Evolutionary conservation across 2,888 invertebrate species (phyloP).

Genomic region (Epistrophe eligans): DNA sequence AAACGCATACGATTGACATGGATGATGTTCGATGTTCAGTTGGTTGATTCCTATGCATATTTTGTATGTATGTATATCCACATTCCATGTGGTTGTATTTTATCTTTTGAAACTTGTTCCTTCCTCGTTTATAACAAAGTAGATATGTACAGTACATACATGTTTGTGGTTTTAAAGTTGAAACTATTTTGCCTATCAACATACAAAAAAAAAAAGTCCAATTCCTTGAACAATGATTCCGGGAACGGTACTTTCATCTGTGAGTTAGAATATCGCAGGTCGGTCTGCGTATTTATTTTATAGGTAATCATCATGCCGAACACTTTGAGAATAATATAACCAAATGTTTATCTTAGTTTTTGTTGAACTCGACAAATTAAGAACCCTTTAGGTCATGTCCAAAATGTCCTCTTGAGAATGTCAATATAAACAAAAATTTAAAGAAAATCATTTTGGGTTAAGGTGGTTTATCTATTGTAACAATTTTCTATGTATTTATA

Average conservation of each 20-base stretch:
- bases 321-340: not conserved
- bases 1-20: not conserved
- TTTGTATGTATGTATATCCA: not conserved
- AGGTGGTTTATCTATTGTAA: no score
- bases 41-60: not conserved
- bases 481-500: no score
- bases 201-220: not conserved
- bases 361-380: not conserved
- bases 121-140: not conserved
- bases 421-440: no score
- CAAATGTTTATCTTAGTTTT: not conserved
- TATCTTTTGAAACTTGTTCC: conserved; percentile 11
- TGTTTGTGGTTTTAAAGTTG: conserved; percentile 8
- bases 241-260: not conserved
- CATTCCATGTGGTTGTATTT: conserved; percentile 13
- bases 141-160: not conserved
- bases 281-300: not conserved
- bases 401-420: no score
- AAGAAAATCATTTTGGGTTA: no score
- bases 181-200: conserved; percentile 19
- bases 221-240: not conserved
- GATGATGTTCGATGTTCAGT: conserved; percentile 26
- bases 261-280: not conserved
- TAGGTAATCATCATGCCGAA: not conserved
- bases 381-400: not conserved